Evolutionary conservation across 2,888 invertebrate species (phyloP).

Genomic region (Osmoderma eremita): DNA sequence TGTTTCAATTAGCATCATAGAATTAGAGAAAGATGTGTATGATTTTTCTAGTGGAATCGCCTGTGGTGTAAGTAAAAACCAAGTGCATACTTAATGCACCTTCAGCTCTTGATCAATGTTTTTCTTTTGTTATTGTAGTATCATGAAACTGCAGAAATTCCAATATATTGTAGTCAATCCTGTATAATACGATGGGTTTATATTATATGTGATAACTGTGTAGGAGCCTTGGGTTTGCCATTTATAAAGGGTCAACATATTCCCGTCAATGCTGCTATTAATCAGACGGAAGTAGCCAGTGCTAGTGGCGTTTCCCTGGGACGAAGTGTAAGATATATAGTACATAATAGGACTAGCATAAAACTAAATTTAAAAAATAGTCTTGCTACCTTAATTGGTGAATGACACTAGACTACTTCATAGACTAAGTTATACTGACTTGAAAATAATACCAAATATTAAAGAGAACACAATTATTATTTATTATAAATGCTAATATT

Average conservation of each 20-base stretch:
- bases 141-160: conserved; percentile 61
- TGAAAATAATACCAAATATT: too few species aligned
- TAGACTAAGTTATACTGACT: too few species aligned
- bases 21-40: conserved; percentile 59
- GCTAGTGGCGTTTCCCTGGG: not conserved
- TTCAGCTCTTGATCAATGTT: too few species aligned
- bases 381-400: too few species aligned
- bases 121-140: conserved; percentile 53
- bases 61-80: conserved; percentile 56
- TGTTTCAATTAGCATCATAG: conserved; percentile 52
- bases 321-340: not conserved
- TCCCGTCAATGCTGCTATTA: conserved; percentile 52
- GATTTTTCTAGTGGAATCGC: conserved; percentile 56
- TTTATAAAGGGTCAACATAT: conserved; percentile 61
- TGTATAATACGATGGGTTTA: conserved; percentile 62
- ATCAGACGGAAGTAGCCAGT: not conserved
- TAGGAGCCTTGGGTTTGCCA: conserved; percentile 59
- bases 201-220: conserved; percentile 63
- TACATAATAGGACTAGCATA: too few species aligned
- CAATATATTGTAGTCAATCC: conserved; percentile 61
- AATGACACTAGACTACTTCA: too few species aligned
- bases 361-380: too few species aligned
- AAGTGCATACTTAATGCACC: too few species aligned
- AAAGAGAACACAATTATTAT: too few species aligned
- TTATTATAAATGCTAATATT: too few species aligned